These are phyloP conservation scores for Ridgeia piscesae DNA, from an alignment of 1,140 invertebrate genomes.

Conservation along the genomic window DNA sequence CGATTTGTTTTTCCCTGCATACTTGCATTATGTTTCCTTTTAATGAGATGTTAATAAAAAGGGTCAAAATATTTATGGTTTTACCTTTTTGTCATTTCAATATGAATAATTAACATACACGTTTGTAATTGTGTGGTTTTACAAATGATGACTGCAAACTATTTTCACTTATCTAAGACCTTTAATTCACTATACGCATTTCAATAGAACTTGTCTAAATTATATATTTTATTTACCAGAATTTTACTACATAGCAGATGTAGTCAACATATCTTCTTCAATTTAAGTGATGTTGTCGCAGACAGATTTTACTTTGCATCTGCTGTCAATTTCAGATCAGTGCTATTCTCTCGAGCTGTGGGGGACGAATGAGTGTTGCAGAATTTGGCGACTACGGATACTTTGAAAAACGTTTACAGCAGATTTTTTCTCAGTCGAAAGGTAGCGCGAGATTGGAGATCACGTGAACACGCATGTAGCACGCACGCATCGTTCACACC, in stretches of 20 bases:
- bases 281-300: too few relatives aligned
- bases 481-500: neutral
- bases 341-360: slow-evolving; percentile 55
- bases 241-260: neutral
- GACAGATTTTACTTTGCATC: neutral
- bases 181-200: neutral
- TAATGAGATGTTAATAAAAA: neutral
- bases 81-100: too few relatives aligned
- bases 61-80: neutral
- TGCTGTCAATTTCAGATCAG: slow-evolving; percentile 48
- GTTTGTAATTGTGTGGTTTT: too few relatives aligned
- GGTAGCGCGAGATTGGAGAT: neutral
- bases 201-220: neutral
- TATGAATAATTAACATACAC: too few relatives aligned
- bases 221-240: neutral
- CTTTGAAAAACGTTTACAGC: slow-evolving; percentile 17
- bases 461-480: neutral
- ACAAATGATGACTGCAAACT: too few relatives aligned
- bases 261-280: neutral
- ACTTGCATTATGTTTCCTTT: neutral
- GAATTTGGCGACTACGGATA: slow-evolving; percentile 13
- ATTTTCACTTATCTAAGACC: neutral
- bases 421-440: slow-evolving; percentile 11
- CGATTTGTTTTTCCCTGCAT: neutral
- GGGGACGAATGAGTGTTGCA: slow-evolving; percentile 44